These are phyloP conservation scores for Neogale vison DNA, from an alignment of 2,113 vertebrate genomes.

Conservation along the genomic window DNA sequence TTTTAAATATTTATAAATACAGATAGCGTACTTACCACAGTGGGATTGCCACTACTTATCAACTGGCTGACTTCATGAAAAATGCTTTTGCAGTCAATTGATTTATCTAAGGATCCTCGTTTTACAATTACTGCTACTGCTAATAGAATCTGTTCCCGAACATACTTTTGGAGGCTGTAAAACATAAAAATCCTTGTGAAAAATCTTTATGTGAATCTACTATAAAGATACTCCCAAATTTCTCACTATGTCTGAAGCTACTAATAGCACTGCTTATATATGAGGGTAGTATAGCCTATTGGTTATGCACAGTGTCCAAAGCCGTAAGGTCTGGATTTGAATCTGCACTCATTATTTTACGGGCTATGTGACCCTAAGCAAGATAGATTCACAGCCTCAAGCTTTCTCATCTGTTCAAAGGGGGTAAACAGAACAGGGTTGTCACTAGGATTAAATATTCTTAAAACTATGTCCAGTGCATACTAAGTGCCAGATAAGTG, in stretches of 20 bases:
- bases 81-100: slow-evolving; percentile 97
- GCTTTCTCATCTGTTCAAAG: neutral
- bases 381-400: neutral
- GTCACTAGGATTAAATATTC: neutral
- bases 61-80: slow-evolving; percentile 98
- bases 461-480: neutral
- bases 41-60: slow-evolving; percentile 97
- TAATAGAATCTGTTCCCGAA: slow-evolving; percentile 98
- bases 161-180: slow-evolving; percentile 97
- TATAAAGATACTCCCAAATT: slow-evolving; percentile 4
- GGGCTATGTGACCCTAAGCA: neutral
- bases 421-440: neutral
- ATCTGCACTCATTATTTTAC: neutral
- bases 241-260: neutral
- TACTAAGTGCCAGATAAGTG: neutral
- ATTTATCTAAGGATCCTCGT: slow-evolving; percentile 97
- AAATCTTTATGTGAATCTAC: neutral
- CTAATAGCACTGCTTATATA: neutral
- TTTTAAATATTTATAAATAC: neutral
- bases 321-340: neutral
- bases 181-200: slow-evolving; percentile 68
- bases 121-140: slow-evolving; percentile 99
- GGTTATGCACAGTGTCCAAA: neutral
- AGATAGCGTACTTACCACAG: slow-evolving; percentile 90
- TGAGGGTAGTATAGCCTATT: neutral